A percentile compares a stretch with the other conserved stretches of the same genome.
Evolutionary conservation across 1,140 invertebrate genomes (phyloP).

Genomic region (Tigriopus japonicus): DNA sequence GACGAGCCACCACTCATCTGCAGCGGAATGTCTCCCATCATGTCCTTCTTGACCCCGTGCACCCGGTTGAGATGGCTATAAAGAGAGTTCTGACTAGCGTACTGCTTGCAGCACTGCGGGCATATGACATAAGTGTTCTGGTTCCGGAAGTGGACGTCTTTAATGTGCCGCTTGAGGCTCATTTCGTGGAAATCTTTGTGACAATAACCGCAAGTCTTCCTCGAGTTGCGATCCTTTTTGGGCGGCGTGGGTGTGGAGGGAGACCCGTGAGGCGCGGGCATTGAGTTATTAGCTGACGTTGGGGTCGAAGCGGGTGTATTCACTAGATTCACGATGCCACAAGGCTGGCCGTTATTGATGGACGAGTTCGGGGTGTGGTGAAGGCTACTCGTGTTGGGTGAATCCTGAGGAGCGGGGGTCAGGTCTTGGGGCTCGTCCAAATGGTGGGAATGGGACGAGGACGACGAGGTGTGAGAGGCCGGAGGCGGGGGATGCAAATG

Average conservation of each 20-base stretch:
- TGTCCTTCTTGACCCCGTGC: slow-evolving; percentile 13
- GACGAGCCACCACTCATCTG: not conserved
- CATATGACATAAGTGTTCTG: slow-evolving; percentile 14
- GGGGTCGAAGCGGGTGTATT: not conserved
- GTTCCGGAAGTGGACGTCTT: slow-evolving; percentile 12
- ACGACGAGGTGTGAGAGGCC: too few species aligned
- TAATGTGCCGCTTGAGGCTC: slow-evolving; percentile 14
- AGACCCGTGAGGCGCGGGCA: not conserved
- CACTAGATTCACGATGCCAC: too few species aligned
- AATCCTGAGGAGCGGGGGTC: not conserved
- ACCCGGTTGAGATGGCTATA: slow-evolving; percentile 13
- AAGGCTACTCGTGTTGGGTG: not conserved
- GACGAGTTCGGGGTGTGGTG: not conserved
- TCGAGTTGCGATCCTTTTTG: not conserved
- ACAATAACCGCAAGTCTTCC: slow-evolving; percentile 12
- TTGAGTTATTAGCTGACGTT: not conserved
- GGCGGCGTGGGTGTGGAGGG: not conserved
- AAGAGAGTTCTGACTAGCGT: slow-evolving; percentile 13
- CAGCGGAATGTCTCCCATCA: slow-evolving; percentile 1
- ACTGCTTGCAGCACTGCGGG: slow-evolving; percentile 15
- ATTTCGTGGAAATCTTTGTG: slow-evolving; percentile 15
- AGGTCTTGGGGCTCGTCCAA: not conserved
- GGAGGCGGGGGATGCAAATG: too few species aligned
- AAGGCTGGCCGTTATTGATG: too few species aligned
- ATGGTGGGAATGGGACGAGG: too few species aligned